These are phyloP conservation scores for Triops cancriformis DNA, from an alignment of 1,140 invertebrate species.

Conservation along the genomic window DNA sequence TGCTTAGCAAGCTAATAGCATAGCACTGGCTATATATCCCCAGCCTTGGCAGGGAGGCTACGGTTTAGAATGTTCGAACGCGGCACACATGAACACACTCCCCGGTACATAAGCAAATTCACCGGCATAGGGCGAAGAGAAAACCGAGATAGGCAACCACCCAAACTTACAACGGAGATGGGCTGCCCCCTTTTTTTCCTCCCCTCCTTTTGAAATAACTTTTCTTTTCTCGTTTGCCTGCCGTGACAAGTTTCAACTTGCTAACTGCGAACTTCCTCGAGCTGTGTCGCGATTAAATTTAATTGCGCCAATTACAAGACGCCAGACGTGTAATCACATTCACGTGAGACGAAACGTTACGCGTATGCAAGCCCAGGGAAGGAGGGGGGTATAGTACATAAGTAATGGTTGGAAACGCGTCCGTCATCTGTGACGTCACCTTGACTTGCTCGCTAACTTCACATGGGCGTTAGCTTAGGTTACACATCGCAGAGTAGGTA, in stretches of 20 bases:
- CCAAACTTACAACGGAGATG: neutral
- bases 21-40: neutral
- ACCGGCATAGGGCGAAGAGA: neutral
- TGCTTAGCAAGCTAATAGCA: neutral
- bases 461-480: neutral
- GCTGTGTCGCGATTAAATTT: neutral
- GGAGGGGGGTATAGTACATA: neutral
- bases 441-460: neutral
- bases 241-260: neutral
- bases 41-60: neutral
- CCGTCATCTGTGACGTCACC: neutral
- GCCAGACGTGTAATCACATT: neutral
- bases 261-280: neutral
- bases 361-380: neutral
- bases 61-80: neutral
- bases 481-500: neutral
- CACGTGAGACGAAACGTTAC: neutral
- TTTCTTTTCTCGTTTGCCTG: too few relatives aligned
- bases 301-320: neutral
- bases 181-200: neutral
- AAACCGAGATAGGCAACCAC: neutral
- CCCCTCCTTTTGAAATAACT: too few relatives aligned
- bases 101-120: neutral
- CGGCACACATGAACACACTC: neutral
- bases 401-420: neutral